Evolutionary conservation across 1,140 invertebrate species (phyloP), one percentile per base, ranked within the genome.

Genomic region (Trichonephila clavipes): DNA sequence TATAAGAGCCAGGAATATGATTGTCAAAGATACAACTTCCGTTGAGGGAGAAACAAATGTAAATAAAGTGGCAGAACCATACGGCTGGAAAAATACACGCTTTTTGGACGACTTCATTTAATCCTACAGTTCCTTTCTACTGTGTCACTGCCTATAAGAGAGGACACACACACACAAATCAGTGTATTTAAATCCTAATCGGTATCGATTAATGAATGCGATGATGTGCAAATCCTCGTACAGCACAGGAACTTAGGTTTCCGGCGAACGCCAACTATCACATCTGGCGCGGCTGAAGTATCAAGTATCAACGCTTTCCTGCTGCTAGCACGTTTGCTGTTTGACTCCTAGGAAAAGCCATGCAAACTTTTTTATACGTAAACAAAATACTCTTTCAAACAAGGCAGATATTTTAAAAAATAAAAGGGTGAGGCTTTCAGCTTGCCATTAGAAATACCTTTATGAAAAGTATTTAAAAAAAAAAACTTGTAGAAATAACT

Each of bases 151-250:
- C 14, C 34, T 51, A 21, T 18, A 51, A 44, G 72, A 77, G 28
- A 28, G 16, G 28, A 77, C 28, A n/a, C n/a, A n/a, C n/a, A n/a
- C n/a, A n/a, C n/a, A n/a, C n/a, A 77, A 18, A 77, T 77, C 72
- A 34, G n/a, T n/a, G 82, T 51, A 85, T 85, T 85, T 85, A 85
- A 85, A 85, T 58, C 19, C 82, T 85, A 85, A 85, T 85, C 82
- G 82, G 82, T 85, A 59, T 85, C 82, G 44, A 85, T 85, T 85
- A 85, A 85, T 85, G 82, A 85, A 24, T 44, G 44, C 82, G 58
- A 59, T 85, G 82, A 59, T 85, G 82, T 85, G 82, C 82, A 85
- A 85, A 85, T 85, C 82, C 82, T 85, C 40, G 82, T 0, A n/a
- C 34, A 85, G 44, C 58, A 59, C 58, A 85, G 82, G 82, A 59